These are phyloP conservation scores for Mormyrus hasselquistii DNA, from an alignment of 2,797 vertebrate species.

Conservation along the genomic window DNA sequence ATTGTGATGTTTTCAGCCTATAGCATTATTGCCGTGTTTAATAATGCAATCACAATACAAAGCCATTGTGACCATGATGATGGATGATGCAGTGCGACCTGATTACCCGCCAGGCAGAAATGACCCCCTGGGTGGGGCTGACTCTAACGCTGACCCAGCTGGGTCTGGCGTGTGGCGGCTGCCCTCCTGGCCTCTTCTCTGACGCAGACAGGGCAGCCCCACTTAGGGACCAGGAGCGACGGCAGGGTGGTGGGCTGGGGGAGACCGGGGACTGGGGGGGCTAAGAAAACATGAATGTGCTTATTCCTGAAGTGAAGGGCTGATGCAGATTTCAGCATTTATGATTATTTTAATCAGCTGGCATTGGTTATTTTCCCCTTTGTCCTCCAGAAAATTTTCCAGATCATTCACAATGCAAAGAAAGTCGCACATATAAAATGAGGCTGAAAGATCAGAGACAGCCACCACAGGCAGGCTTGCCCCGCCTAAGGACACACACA, in stretches of 20 bases:
- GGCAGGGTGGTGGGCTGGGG: not conserved
- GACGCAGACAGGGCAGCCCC: not conserved
- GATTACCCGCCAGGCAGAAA: not conserved
- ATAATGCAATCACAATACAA: not conserved
- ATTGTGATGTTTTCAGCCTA: not conserved
- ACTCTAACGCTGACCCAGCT: not conserved
- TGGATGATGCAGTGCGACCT: not conserved
- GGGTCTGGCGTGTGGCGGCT: not conserved
- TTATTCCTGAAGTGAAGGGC: not conserved
- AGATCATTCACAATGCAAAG: not conserved
- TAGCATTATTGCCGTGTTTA: not conserved
- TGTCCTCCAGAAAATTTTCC: not conserved
- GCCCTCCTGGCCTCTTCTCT: not conserved
- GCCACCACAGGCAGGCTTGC: not conserved
- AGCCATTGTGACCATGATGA: not conserved
- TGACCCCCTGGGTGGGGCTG: not conserved
- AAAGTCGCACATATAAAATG: not conserved
- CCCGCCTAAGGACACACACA: not conserved
- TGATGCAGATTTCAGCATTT: not conserved
- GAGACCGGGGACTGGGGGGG: not conserved
- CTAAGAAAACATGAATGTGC: not conserved
- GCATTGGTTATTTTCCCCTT: not conserved
- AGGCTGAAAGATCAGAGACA: not conserved
- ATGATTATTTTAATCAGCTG: not conserved
- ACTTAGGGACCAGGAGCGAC: not conserved